Base-by-base conservation (phyloP, 2,113 vertebrate genomes). In the Dinomys branickii region DNA sequence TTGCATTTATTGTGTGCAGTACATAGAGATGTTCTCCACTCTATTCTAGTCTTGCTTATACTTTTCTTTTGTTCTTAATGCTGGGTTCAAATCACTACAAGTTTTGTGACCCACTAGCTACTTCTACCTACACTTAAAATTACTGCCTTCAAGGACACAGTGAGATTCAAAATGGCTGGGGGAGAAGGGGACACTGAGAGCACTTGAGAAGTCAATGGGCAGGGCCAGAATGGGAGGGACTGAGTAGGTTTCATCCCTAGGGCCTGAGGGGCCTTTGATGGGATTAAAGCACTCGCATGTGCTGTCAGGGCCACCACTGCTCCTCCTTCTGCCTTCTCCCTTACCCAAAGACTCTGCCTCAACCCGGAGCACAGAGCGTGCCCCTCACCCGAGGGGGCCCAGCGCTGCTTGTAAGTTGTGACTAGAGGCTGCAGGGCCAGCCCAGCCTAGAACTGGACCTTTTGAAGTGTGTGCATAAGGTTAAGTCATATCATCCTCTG, bases 41-140 rank as follows among this genome's bases (percentile, higher is more conserved):
- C 87, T 9, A 8, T 63, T 93, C 63, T 38, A 73, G 12, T n/a
- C 65, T 87, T 81, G 54, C n/a, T 71, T n/a, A 50, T 6, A 50
- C 63, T 90, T 92, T 77, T 30, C 56, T 54, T 80, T 80, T 80
- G 59, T n/a, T 65, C n/a, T 73, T 85, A 77, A 71, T 86, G n/a
- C 81, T 88, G 26, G 24, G 54, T 24, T n/a, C 54, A 90, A 58
- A 30, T 86, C 54, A 86, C 41, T 81, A 26, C 33, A 84, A 41
- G 85, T 58, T 63, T 94, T 71, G 44, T 30, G 19, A 47, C 17
- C 77, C 69, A 54, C 30, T 0, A 73, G 19, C 41, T 47, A 56
- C 41, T 81, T 93, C 61, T 86, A 61, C 61, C n/a, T 86, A 52
- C 22, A 71, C 44, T 90, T 61, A 61, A 89, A 89, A 89, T 78